phyloP scores from a whole-genome alignment of 2,888 invertebrate genomes.

The Embidobia sp. region DNA sequence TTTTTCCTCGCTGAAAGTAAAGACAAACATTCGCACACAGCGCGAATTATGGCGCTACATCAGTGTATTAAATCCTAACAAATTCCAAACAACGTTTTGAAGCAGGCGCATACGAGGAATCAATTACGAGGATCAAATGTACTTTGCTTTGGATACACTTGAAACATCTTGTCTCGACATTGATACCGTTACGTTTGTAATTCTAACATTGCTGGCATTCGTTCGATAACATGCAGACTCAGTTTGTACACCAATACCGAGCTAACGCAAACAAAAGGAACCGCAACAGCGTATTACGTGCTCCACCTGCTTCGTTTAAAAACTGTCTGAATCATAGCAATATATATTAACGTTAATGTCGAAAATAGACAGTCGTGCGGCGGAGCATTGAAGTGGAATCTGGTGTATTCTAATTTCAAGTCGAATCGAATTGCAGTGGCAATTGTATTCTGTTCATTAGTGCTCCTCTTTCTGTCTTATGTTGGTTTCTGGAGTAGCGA shows the following conservation, averaged over 20 bases:
- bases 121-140: constrained; percentile 26
- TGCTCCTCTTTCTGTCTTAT: too few relatives aligned
- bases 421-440: too few relatives aligned
- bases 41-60: too few relatives aligned
- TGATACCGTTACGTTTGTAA: constrained; percentile 17
- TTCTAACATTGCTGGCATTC: constrained; percentile 8
- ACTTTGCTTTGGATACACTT: constrained; percentile 16
- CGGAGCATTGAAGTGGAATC: too few relatives aligned
- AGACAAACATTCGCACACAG: too few relatives aligned
- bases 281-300: constrained; percentile 3
- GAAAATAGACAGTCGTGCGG: too few relatives aligned
- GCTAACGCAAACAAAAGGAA: constrained; percentile 25
- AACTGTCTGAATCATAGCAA: not conserved
- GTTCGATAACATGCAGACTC: constrained; percentile 1
- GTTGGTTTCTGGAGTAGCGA: too few relatives aligned
- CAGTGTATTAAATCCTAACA: not conserved
- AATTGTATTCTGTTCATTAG: too few relatives aligned
- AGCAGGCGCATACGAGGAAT: not conserved
- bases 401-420: too few relatives aligned
- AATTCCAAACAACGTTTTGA: not conserved
- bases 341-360: not conserved
- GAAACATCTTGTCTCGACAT: constrained; percentile 26
- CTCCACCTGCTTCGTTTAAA: constrained; percentile 5
- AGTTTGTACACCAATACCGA: not conserved
- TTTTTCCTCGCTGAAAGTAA: too few relatives aligned